Evolutionary conservation across 2,888 invertebrate species (phyloP), one percentile per base, ranked within the genome.

Genomic region (Eudemis profundana): DNA sequence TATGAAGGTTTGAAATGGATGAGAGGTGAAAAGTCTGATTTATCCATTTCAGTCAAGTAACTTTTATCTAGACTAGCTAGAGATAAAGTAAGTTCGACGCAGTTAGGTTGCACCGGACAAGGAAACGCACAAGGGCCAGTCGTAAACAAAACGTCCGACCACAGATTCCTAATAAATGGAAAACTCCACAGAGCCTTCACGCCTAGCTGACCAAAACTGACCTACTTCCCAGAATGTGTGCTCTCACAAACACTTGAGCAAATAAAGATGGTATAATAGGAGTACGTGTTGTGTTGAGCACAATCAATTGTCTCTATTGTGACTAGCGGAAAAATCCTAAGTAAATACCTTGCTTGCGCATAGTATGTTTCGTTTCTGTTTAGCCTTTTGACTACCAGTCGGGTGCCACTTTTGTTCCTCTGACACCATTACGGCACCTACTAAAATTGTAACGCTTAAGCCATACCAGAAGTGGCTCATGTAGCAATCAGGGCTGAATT

Each of bases 141-240:
- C 40, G 62, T 56, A 62, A 56, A 47, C 62, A 62, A 49, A 63
- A 40, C 54, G 12, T 46, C 10, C 44, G 21, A 3, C 56, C 54
- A 49, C 47, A 49, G 56, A 54, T 49, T 49, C 54, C 27, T 47
- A 62, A 62, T 54, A 42, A 54, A 44, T 14, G 64, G 59, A 59
- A 65, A 65, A 51, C 50, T 51, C 64, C 64, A 50, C 59, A 12
- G 14, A 44, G 14, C 59, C 64, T 59, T 59, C 64, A 51, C 59
- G 47, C 29, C 10, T 46, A 49, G 59, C 46, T 50, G 59, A 46
- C 57, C 64, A 51, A 38, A 59, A 64, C 40, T 57, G 50, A 57
- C 63, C 63, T 57, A 57, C 21, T 42, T 47, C 46, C 17, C 17
- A 27, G 17, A 29, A 50, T 38, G 42, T 19, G 29, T 36, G 36